Conservation (phyloP, 2,888 invertebrate species). For the Cantharis rustica region DNA sequence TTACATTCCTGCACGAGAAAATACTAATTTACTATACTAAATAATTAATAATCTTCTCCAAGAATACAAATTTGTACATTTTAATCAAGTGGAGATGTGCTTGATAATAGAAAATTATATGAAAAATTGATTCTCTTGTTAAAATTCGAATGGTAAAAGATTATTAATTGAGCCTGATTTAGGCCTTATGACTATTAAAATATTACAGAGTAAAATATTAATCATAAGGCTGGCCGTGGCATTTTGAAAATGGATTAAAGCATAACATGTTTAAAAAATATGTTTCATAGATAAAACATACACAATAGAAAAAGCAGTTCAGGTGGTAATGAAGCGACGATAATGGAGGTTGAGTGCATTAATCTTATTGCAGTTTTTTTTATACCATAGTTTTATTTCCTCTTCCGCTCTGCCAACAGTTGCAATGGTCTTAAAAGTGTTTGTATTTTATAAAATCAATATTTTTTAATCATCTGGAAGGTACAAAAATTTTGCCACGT, state of each 20-base stretch:
- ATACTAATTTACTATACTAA: too few species aligned
- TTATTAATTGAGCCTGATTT: too few species aligned
- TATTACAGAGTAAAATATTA: not conserved
- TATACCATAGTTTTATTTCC: slow-evolving; percentile 3
- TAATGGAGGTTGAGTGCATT: slow-evolving; percentile 11
- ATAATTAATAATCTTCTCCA: too few species aligned
- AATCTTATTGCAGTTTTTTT: slow-evolving; percentile 9
- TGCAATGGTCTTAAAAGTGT: slow-evolving; percentile 14
- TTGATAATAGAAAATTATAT: too few species aligned
- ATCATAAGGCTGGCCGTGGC: not conserved
- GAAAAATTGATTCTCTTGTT: too few species aligned
- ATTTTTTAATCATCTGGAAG: slow-evolving; percentile 6
- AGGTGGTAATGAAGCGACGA: slow-evolving; percentile 14
- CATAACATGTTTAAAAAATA: not conserved
- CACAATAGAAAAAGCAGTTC: slow-evolving; percentile 6
- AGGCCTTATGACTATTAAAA: not conserved
- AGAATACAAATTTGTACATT: too few species aligned
- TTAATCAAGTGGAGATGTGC: too few species aligned
- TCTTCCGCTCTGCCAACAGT: slow-evolving; percentile 22
- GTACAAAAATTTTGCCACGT: slow-evolving; percentile 26
- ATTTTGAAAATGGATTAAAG: not conserved
- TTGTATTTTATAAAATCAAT: slow-evolving; percentile 24
- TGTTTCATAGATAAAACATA: not conserved
- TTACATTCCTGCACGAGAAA: too few species aligned
- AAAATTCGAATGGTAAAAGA: too few species aligned